Conservation (phyloP, 2,113 vertebrate species). For the Odocoileus virginianus region DNA sequence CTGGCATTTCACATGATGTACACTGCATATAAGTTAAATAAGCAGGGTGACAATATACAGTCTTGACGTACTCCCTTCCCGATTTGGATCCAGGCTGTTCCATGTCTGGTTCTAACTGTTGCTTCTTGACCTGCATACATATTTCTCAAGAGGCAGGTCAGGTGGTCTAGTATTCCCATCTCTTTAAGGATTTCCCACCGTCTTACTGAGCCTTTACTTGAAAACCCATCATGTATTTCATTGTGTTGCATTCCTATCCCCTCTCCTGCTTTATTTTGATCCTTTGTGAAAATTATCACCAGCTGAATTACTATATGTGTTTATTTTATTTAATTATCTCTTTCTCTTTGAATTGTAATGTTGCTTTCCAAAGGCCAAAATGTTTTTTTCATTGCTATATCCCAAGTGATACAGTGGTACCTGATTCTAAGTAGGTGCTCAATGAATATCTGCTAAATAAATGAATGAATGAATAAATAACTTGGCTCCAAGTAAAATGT, state of each 20-base stretch:
- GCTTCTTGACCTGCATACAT: not conserved
- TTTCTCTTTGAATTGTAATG: not conserved
- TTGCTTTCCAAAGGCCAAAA: not conserved
- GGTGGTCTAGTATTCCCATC: not conserved
- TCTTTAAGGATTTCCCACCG: not conserved
- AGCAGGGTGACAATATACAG: not conserved
- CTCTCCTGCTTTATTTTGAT: not conserved
- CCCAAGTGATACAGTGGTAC: not conserved
- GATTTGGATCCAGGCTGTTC: not conserved
- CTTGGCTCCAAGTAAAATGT: not conserved
- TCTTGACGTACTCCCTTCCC: not conserved
- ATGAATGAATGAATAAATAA: not conserved
- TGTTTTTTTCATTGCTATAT: not conserved
- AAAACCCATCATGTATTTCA: not conserved
- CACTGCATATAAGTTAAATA: not conserved
- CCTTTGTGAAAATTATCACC: not conserved
- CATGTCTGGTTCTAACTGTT: not conserved
- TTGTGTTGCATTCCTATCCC: too few relatives aligned
- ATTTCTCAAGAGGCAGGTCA: not conserved
- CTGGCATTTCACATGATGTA: not conserved
- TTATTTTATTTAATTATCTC: not conserved
- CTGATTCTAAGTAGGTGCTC: not conserved
- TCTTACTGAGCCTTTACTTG: not conserved
- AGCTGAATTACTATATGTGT: not conserved
- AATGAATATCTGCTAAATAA: not conserved